A percentile compares a stretch with the other conserved stretches of the same genome.
Conservation (phyloP, 1,140 invertebrate genomes). For the Lanistes nyassanus region DNA sequence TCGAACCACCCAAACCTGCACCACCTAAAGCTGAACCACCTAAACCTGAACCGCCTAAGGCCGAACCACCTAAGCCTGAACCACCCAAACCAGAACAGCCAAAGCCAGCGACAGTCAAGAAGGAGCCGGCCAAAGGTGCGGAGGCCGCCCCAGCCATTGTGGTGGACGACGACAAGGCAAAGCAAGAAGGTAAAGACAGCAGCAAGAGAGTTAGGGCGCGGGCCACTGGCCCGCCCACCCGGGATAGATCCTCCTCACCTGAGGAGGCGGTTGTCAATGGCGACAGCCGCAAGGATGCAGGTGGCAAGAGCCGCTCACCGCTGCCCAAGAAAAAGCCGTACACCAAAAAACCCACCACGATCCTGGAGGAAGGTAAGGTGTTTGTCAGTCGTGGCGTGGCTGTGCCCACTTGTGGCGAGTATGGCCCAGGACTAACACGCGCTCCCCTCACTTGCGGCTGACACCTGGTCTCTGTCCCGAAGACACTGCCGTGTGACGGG, state of each 20-base stretch:
- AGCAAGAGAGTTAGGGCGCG: conserved; percentile 8
- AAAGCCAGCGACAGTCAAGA: conserved; percentile 18
- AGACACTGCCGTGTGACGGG: too few relatives aligned
- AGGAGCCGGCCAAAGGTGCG: conserved; percentile 14
- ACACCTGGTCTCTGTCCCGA: too few relatives aligned
- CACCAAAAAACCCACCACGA: conserved; percentile 54
- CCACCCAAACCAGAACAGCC: conserved; percentile 13
- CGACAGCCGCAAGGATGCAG: conserved; percentile 27
- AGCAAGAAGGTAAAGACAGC: conserved; percentile 24
- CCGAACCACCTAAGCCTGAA: conserved; percentile 2
- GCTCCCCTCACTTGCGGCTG: too few relatives aligned
- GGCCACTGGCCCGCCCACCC: conserved; percentile 9
- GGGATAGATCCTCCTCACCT: conserved; percentile 29
- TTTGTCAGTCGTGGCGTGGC: too few relatives aligned
- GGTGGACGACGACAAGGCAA: conserved; percentile 34
- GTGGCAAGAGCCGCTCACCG: conserved; percentile 15
- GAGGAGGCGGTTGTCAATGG: conserved; percentile 17
- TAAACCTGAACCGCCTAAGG: too few relatives aligned
- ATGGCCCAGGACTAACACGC: too few relatives aligned
- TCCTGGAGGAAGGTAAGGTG: conserved; percentile 58
- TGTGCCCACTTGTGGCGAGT: too few relatives aligned
- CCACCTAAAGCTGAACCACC: too few relatives aligned
- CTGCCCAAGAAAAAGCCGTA: conserved; percentile 47
- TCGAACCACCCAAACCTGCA: background rate
- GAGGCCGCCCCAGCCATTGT: conserved; percentile 37